These are phyloP conservation scores for Xiphophorus birchmanni DNA, from an alignment of 2,797 vertebrate species.

Conservation along the genomic window DNA sequence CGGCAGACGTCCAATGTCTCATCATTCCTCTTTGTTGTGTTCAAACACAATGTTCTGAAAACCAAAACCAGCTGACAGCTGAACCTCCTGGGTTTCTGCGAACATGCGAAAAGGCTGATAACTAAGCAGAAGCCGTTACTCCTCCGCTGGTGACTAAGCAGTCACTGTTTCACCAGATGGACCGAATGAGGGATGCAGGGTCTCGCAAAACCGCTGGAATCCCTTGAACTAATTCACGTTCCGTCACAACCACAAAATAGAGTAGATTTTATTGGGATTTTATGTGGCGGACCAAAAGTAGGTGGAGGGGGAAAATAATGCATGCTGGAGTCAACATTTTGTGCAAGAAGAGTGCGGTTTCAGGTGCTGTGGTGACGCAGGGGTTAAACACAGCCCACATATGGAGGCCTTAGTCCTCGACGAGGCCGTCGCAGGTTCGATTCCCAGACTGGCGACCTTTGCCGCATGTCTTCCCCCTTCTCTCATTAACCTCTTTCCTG, in stretches of 20 bases:
- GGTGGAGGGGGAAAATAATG: too few relatives aligned
- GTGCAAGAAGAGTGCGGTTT: too few relatives aligned
- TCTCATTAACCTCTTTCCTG: too few relatives aligned
- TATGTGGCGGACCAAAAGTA: too few relatives aligned
- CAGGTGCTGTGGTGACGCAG: too few relatives aligned
- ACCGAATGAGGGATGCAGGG: neutral
- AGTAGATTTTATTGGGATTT: neutral
- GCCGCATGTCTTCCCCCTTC: too few relatives aligned
- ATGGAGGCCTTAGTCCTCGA: too few relatives aligned
- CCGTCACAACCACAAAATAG: neutral
- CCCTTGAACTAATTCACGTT: neutral
- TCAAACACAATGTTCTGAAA: constrained; percentile 43
- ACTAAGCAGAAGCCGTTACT: constrained; percentile 18
- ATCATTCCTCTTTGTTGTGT: constrained; percentile 33
- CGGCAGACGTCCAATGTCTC: constrained; percentile 29
- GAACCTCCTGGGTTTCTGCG: constrained; percentile 12
- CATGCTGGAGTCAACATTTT: too few relatives aligned
- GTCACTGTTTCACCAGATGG: neutral
- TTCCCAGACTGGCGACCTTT: too few relatives aligned
- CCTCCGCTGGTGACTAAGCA: neutral
- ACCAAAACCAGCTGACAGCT: constrained; percentile 32
- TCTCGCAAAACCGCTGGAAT: neutral
- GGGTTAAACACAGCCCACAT: too few relatives aligned
- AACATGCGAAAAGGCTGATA: neutral
- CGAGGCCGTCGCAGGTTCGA: too few relatives aligned